phyloP scores from a whole-genome alignment of 2,113 vertebrate genomes.

The Pollimyrus isidori region DNA sequence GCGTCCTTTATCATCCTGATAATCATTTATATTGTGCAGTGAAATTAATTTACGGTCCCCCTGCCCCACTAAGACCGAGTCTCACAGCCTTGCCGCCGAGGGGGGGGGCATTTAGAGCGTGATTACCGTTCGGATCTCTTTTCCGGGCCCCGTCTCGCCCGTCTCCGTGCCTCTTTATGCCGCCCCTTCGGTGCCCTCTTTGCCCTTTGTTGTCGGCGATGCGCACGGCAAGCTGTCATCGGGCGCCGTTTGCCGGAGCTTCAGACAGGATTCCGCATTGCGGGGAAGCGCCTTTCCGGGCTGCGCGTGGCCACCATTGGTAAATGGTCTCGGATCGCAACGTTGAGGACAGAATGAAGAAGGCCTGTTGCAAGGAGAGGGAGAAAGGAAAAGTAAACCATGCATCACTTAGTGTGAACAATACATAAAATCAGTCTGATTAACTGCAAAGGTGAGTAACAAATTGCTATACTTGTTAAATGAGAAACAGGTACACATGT shows the following conservation, averaged over 20 bases:
- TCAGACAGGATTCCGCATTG: neutral
- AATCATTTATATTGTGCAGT: slow-evolving; percentile 2
- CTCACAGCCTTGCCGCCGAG: neutral
- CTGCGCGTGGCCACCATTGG: neutral
- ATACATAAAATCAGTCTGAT: neutral
- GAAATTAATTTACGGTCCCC: neutral
- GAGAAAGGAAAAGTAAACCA: neutral
- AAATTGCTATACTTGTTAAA: neutral
- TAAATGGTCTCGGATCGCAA: neutral
- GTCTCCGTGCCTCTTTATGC: neutral
- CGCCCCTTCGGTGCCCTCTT: neutral
- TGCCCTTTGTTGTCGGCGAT: neutral
- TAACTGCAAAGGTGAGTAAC: neutral
- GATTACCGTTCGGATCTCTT: neutral
- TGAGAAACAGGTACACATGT: neutral
- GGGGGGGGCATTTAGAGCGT: neutral
- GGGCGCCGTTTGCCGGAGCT: neutral
- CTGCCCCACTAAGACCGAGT: neutral
- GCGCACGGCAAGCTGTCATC: neutral
- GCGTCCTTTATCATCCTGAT: slow-evolving; percentile 4
- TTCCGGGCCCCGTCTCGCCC: no score
- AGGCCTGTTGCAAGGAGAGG: neutral
- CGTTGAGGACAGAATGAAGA: no score
- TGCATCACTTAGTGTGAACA: neutral
- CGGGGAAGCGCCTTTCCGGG: neutral